phyloP scores from a whole-genome alignment of 2,888 invertebrate genomes.

The Liposcelis brunnea region DNA sequence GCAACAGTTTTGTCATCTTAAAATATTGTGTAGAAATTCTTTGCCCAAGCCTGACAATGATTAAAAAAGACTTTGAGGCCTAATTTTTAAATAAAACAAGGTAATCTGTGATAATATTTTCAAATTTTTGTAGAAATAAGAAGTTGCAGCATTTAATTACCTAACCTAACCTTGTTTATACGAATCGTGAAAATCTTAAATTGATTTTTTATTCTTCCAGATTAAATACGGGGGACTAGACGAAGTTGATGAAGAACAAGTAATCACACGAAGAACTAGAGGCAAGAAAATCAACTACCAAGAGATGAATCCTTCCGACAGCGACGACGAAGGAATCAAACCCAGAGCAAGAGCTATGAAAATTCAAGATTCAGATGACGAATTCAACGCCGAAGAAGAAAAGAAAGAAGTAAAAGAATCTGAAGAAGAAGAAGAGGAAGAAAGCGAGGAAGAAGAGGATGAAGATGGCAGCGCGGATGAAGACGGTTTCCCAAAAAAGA shows the following conservation, averaged over 20 bases:
- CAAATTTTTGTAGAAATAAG: no score
- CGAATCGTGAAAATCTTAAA: no score
- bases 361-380: constrained; percentile 24
- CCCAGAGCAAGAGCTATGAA: constrained; percentile 16
- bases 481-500: neutral
- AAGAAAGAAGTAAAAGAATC: constrained; percentile 22
- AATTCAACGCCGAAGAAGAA: constrained; percentile 15
- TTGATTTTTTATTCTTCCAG: constrained; percentile 19
- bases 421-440: constrained; percentile 24
- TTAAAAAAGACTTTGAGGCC: no score
- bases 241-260: constrained; percentile 34
- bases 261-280: constrained; percentile 46
- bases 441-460: constrained; percentile 25
- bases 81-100: no score
- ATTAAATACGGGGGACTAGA: constrained; percentile 27
- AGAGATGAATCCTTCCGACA: constrained; percentile 46
- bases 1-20: no score
- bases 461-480: constrained; percentile 25
- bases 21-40: no score
- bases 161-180: no score
- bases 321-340: neutral
- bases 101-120: no score
- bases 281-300: constrained; percentile 61
- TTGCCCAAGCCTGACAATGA: no score
- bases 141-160: no score